Evolutionary conservation across 2,113 vertebrate genomes (phyloP), one percentile per base, ranked within the genome.

Genomic region (Ramphastos sulfuratus): DNA sequence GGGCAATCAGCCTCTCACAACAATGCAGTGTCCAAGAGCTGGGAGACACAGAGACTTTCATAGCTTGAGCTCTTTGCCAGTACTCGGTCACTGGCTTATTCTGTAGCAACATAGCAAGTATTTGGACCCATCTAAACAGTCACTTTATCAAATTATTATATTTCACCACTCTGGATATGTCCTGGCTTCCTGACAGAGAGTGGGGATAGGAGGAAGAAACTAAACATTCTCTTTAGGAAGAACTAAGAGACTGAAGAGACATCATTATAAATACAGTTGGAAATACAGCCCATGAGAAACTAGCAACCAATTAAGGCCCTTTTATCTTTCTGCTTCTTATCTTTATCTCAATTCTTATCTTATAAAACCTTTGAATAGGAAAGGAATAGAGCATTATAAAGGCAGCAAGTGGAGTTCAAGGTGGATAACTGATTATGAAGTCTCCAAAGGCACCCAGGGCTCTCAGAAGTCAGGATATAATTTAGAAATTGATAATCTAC

Each of bases 331-430:
- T 44, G 6, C 59, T 92, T 89, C 89, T 95, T 96, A 92, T 89
- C 87, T 94, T 64, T 58, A 21, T 78, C 69, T 85, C 76, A 92
- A 76, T 46, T 87, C 78, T 93, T 94, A 93, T 95, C 91, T 85
- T 85, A 64, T 80, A 64, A 93, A 92, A 83, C 56, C 82, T 94
- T 67, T 83, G 82, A 92, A 80, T 61, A 79, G 66, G 74, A 92
- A 95, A 89, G 28, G 48, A 80, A 87, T 7, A 92, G 65, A 67
- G 33, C 10, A 39, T 56, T 92, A 64, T 73, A 46, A 82, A 91
- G 64, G 64, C 75, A 80, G 46, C 85, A 80, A 94, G 72, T 35
- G 33, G 72, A 93, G 69, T 60, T 65, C 5, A 14, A 85, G 48
- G 37, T 33, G 87, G 95, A 75, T 85, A 81, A 77, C 33, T 10